Evolutionary conservation across 2,797 vertebrate species (phyloP), one percentile per base, ranked within the genome.

Genomic region (Sciurus carolinensis): DNA sequence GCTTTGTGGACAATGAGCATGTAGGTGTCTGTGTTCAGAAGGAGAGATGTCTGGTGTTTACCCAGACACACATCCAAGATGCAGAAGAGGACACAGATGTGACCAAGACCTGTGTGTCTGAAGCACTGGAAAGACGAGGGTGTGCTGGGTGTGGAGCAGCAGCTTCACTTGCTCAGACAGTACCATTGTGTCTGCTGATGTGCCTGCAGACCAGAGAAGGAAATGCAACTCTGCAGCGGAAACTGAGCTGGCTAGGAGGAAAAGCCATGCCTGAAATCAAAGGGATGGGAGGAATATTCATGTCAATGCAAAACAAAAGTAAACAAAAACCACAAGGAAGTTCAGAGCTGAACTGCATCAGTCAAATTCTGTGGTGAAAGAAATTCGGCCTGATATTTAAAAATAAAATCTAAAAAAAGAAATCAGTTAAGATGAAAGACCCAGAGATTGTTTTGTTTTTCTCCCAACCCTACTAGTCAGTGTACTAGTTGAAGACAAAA

Each of bases 341-440:
- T 28, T 67, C 72, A 81, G 69, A 20, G 30, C 71, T 87, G 80
- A 87, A 47, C 8, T 2, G 18, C 13, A 5, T 85, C 69, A 50
- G n/a, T 73, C 52, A 85, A 73, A 93, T 94, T 87, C 71, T 86
- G 26, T 42, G 57, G 69, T 87, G 44, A 44, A 92, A 93, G 64
- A 91, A 83, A 85, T 59, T 30, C 52, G 76, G 44, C 36, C 71
- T 76, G 67, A 9, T 24, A 67, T 36, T 57, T 30, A 93, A 90
- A 95, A 94, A 44, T 91, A 83, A 84, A 79, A 81, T 6, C 66
- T 44, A 84, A 66, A 8, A 50, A 88, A 62, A 90, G 20, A 84
- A 80, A 54, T 87, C 20, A 54, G 76, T 67, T 66, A 67, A 92
- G 36, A 84, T 13, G 44, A 82, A 91, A 91, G 72, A 12, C 69